Percentiles rank a stretch among this genome's conserved stretches.
Conservation (phyloP, 1,140 invertebrate genomes). For the Ceratosolen solmsi region DNA sequence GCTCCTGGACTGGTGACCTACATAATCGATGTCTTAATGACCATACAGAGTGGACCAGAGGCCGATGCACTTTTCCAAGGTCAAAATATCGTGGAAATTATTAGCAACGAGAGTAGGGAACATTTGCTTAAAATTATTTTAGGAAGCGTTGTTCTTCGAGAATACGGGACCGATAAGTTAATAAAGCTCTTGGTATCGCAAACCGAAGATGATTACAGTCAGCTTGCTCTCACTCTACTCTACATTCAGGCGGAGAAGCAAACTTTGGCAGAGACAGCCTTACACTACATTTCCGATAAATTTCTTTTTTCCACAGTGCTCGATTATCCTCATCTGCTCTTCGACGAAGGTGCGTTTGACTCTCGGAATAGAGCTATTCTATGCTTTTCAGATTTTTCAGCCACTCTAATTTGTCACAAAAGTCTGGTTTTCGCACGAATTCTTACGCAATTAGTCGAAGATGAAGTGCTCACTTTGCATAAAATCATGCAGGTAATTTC, state of each 20-base stretch:
- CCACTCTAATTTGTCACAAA: constrained; percentile 73
- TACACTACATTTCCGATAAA: constrained; percentile 68
- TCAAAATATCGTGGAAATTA: constrained; percentile 73
- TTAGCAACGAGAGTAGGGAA: constrained; percentile 69
- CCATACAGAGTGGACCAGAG: constrained; percentile 68
- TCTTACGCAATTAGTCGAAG: constrained; percentile 70
- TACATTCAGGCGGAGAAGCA: constrained; percentile 75
- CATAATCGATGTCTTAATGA: constrained; percentile 70
- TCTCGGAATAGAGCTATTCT: constrained; percentile 63
- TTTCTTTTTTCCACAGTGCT: constrained; percentile 66
- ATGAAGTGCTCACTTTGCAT: constrained; percentile 70
- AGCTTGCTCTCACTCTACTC: constrained; percentile 72
- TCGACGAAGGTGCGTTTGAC: constrained; percentile 70
- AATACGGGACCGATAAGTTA: constrained; percentile 76
- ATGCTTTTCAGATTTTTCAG: constrained; percentile 75
- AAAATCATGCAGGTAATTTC: constrained; percentile 71
- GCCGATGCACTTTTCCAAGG: constrained; percentile 71
- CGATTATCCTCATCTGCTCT: constrained; percentile 74
- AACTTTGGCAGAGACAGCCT: constrained; percentile 68
- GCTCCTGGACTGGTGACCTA: constrained; percentile 75
- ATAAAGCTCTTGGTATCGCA: constrained; percentile 69
- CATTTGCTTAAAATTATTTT: constrained; percentile 75
- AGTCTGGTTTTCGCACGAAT: constrained; percentile 70
- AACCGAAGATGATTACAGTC: constrained; percentile 61
- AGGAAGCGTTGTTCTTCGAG: constrained; percentile 73